phyloP scores from a whole-genome alignment of 2,797 vertebrate species.

The Coregonus suidteri region DNA sequence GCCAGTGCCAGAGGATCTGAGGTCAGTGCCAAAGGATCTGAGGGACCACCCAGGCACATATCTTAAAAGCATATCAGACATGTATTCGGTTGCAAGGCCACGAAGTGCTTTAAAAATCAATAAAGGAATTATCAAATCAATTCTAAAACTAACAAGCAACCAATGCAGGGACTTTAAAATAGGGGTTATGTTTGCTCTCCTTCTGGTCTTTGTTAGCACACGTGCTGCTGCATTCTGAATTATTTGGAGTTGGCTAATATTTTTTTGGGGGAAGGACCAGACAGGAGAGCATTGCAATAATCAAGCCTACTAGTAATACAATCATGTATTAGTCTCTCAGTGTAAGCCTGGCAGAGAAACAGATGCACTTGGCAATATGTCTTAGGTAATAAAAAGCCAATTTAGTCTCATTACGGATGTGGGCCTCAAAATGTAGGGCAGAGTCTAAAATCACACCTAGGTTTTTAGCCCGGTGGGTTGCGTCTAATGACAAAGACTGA shows the following conservation, averaged over 20 bases:
- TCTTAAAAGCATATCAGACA: neutral
- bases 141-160: neutral
- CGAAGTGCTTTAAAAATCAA: neutral
- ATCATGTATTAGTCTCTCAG: too few relatives aligned
- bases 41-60: neutral
- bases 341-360: neutral
- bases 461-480: too few relatives aligned
- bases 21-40: neutral
- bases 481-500: too few relatives aligned
- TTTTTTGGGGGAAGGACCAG: too few relatives aligned
- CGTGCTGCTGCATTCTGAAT: neutral
- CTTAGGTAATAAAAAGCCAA: neutral
- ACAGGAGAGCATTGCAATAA: too few relatives aligned
- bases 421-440: too few relatives aligned
- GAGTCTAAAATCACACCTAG: too few relatives aligned
- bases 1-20: too few relatives aligned
- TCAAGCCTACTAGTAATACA: too few relatives aligned
- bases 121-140: neutral
- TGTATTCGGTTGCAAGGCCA: neutral
- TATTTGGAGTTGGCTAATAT: too few relatives aligned
- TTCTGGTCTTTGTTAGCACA: neutral
- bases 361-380: neutral
- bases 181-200: neutral
- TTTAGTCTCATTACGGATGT: neutral
- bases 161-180: neutral